phyloP scores from a whole-genome alignment of 2,888 invertebrate species.

The Sinodicranocentrus sp. region DNA sequence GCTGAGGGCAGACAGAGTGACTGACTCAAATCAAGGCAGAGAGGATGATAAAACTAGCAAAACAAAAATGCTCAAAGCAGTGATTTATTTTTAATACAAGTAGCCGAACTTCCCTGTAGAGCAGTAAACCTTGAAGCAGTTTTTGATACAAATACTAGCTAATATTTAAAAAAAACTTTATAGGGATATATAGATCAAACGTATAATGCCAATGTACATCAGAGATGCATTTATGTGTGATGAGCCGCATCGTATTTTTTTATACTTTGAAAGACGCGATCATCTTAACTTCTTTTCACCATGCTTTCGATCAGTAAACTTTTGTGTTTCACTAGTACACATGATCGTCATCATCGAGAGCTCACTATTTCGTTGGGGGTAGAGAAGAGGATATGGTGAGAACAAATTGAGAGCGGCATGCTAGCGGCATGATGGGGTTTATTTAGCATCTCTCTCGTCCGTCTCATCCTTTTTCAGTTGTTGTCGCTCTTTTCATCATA shows the following conservation, averaged over 20 bases:
- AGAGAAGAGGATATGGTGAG: neutral
- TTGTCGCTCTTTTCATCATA: constrained; percentile 36
- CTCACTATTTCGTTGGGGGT: constrained; percentile 33
- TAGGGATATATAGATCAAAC: neutral
- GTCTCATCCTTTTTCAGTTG: constrained; percentile 27
- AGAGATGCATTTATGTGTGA: constrained; percentile 16
- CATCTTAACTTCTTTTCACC: constrained; percentile 9
- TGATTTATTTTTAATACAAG: constrained; percentile 65
- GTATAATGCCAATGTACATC: neutral
- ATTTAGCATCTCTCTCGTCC: constrained; percentile 39
- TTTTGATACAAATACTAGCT: constrained; percentile 24
- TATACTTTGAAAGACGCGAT: constrained; percentile 9
- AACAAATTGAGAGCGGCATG: constrained; percentile 52
- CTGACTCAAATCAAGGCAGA: too few species aligned
- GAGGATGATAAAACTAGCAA: constrained; percentile 45
- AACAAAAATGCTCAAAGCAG: constrained; percentile 22
- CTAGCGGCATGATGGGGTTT: constrained; percentile 53
- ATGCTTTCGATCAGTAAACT: constrained; percentile 24
- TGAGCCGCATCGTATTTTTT: constrained; percentile 56
- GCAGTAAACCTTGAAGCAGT: constrained; percentile 43
- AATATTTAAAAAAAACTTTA: neutral
- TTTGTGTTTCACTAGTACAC: constrained; percentile 23
- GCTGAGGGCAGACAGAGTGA: constrained; percentile 38
- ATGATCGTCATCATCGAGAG: neutral
- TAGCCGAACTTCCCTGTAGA: constrained; percentile 57